Evolutionary conservation across 2,888 invertebrate genomes (phyloP), one percentile per base, ranked within the genome.

Genomic region (Pristionchus maxplancki): DNA sequence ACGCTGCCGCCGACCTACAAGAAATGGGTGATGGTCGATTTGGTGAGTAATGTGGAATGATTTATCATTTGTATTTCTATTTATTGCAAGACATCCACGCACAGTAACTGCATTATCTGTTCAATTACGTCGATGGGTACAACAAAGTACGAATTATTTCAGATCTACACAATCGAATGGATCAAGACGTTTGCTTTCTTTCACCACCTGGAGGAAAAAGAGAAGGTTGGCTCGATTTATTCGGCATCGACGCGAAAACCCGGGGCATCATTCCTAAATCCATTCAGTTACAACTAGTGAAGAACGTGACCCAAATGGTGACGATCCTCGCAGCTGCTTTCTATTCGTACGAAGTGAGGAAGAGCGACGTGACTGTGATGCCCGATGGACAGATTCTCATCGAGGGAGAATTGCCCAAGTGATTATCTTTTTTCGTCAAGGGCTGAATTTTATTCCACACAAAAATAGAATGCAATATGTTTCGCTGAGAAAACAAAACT

Each of bases 181-280:
- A 15, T 82, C 53, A 82, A 82, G 82, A 82, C 82, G 3, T 82
- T 82, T 34, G 31, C n/a, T 15, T 82, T 82, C 82, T 82, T 82
- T 53, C 17, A 58, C 1, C 28, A 53, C 20, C 9, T 82, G 37
- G 82, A 82, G 9, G 82, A 58, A 34, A 82, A 24, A 24, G 82
- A 82, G 15, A 82, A 82, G 82, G 82, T 82, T 34, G 44, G 8
- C n/a, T n/a, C n/a, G n/a, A n/a, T n/a, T n/a, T n/a, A n/a, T n/a
- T n/a, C n/a, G n/a, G n/a, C n/a, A n/a, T n/a, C n/a, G n/a, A n/a
- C n/a, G n/a, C n/a, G n/a, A n/a, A n/a, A n/a, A n/a, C n/a, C n/a
- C n/a, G n/a, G n/a, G n/a, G n/a, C n/a, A n/a, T n/a, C n/a, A n/a
- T n/a, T n/a, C n/a, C n/a, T n/a, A n/a, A n/a, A n/a, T n/a, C 17